Base-by-base conservation (phyloP, 2,113 vertebrate species). In the Triplophysa siluroides region DNA sequence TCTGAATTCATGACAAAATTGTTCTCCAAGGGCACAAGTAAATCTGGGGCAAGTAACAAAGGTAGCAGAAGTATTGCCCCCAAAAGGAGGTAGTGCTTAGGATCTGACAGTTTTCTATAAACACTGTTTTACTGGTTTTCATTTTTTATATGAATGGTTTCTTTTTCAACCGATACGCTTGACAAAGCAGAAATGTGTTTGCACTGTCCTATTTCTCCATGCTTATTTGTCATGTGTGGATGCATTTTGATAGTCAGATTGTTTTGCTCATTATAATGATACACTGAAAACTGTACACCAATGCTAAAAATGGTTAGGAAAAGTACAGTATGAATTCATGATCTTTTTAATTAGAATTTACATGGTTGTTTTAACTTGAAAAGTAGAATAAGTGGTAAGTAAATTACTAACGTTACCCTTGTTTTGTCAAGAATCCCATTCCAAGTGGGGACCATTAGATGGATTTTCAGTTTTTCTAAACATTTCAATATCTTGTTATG, bases 1-100 rank as follows among this genome's bases (percentile, higher is more conserved):
- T 99, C 98, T 2, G 98, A 99, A 87, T 97, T 99, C 85, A 98
- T 99, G 96, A 99, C 98, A 86, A 96, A 98, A 90, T 94, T 99
- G 71, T 99, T 99, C 90, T 98, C 97, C 87, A 99, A 99, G 86
- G 95, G 95, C 81, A 95, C 97, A 74, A 94, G 95, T 90, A 99
- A 98, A 86, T 94, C 96, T n/a, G 87, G 91, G 13, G 88, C 93
- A 87, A 94, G 95, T 91, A 96, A 91, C 90, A 98, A 98, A 93
- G 87, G 93, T 83, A 95, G 95, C 77, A 95, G 96, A 89, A 95
- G 92, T 83, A 93, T 94, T 75, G 91, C 94, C 76, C 93, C 93
- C 66, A 99, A 99, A 89, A 93, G 98, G 93, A 98, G 97, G 95
- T 99, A 99, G 96, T 97, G 88, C 85, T 50, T 6, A 54, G 3